A percentile compares a stretch with the other conserved stretches of the same genome.
Evolutionary conservation across 2,113 vertebrate species (phyloP).

Genomic region (Ranitomeya imitator): DNA sequence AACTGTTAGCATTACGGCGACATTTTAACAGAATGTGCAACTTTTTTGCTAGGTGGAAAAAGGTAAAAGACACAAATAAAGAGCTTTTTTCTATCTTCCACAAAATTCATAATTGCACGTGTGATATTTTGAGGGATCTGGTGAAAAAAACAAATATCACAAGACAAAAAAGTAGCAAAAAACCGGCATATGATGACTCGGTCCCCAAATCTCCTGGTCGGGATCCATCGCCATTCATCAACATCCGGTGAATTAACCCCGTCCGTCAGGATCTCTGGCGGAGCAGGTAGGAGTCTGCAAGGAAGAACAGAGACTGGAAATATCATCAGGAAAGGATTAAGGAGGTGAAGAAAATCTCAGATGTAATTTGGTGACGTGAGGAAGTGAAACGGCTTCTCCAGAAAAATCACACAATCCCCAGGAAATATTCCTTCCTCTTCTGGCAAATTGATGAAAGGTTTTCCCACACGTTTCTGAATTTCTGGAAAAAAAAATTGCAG

Average conservation of each 20-base stretch:
- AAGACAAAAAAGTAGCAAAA: no score
- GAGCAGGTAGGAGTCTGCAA: slow-evolving; percentile 31
- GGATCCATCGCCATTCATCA: slow-evolving; percentile 38
- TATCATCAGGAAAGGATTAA: slow-evolving; percentile 45
- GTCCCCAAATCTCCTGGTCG: neutral
- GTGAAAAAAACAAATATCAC: no score
- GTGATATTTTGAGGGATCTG: no score
- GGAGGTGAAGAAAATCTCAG: slow-evolving; percentile 49
- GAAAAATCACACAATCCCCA: neutral
- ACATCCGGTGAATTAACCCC: slow-evolving; percentile 40
- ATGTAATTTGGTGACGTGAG: slow-evolving; percentile 16
- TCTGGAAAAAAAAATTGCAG: no score
- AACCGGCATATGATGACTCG: no score
- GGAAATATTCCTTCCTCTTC: neutral
- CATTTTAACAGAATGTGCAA: no score
- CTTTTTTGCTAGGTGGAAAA: no score
- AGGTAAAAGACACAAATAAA: no score
- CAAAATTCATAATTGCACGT: no score
- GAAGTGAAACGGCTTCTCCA: neutral
- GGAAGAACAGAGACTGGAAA: slow-evolving; percentile 45
- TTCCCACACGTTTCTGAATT: no score
- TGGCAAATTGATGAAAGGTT: neutral
- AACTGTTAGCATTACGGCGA: no score
- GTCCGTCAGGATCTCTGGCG: slow-evolving; percentile 56
- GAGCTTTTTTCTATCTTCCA: no score